Evolutionary conservation across 23 tunicate species (phyloP).

Genomic region (Pegea sp.): DNA sequence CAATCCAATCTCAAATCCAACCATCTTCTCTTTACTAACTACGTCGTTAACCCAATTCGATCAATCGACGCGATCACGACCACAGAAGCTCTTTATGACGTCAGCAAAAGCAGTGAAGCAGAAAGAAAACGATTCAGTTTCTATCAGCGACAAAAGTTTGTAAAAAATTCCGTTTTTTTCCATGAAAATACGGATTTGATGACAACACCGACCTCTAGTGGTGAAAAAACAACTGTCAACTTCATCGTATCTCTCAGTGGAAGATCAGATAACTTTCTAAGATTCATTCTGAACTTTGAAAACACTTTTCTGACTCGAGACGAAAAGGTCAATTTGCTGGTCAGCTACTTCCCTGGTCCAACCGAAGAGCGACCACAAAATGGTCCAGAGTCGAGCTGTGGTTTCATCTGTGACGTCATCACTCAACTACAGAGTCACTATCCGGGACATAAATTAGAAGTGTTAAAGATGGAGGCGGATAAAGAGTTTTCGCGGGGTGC

Average conservation of each 20-base stretch:
- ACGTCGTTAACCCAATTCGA: constrained; percentile 4
- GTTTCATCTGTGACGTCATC: constrained; percentile 5
- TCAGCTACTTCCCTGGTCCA: constrained; percentile 13
- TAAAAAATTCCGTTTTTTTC: background rate
- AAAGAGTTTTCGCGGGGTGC: constrained; percentile 66
- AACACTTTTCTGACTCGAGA: constrained; percentile 14
- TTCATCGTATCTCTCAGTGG: constrained; percentile 61
- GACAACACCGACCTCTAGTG: too few species aligned
- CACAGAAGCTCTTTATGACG: background rate
- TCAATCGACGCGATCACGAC: constrained; percentile 1
- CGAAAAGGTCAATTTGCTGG: constrained; percentile 26
- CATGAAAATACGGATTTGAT: too few species aligned
- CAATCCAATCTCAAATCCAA: too few species aligned
- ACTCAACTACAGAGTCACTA: constrained; percentile 9
- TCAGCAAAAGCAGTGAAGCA: background rate
- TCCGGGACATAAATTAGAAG: constrained; percentile 4
- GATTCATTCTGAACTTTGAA: constrained; percentile 49
- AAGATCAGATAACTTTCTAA: constrained; percentile 22
- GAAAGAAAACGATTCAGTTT: background rate
- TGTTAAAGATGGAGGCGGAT: constrained; percentile 10
- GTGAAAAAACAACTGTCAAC: constrained; percentile 4
- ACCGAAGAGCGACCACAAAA: too few species aligned
- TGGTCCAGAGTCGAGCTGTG: too few species aligned
- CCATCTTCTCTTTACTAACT: background rate
- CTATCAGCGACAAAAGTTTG: constrained; percentile 4